Conservation (phyloP, 2,113 vertebrate species). For the Albula goreensis region DNA sequence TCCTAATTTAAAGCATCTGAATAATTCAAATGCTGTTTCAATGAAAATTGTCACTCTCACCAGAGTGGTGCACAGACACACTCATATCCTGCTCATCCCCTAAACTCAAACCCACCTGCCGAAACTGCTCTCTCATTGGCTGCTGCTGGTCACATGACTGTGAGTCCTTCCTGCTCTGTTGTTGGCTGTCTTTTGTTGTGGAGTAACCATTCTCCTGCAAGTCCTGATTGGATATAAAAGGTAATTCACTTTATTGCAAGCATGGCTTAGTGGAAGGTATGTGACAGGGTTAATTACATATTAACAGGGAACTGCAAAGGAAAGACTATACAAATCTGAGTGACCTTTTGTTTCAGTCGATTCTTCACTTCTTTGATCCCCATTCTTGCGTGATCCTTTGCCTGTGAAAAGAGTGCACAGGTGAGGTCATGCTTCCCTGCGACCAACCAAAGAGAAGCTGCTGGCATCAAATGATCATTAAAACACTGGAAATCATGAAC, state of each 20-base stretch:
- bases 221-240: constrained; percentile 73
- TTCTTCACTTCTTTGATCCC: constrained; percentile 92
- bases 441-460: background rate
- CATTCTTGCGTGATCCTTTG: constrained; percentile 98
- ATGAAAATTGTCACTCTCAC: background rate
- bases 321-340: constrained; percentile 21
- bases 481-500: too few species aligned
- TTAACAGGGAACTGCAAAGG: background rate
- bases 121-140: constrained; percentile 89
- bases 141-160: constrained; percentile 76
- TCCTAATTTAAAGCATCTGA: too few species aligned
- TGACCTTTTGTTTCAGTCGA: constrained; percentile 82
- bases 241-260: constrained; percentile 32
- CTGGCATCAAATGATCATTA: too few species aligned
- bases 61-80: background rate
- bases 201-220: constrained; percentile 85
- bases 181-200: constrained; percentile 64
- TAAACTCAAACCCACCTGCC: constrained; percentile 77
- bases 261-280: constrained; percentile 55
- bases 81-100: background rate
- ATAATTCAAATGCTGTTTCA: too few species aligned
- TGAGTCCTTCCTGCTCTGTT: constrained; percentile 74
- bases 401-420: constrained; percentile 74
- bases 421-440: background rate
- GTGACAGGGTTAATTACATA: constrained; percentile 57